A percentile compares a stretch with the other conserved stretches of the same genome.
Conservation (phyloP, 2,113 vertebrate species). For the Tragelaphus strepsiceros region DNA sequence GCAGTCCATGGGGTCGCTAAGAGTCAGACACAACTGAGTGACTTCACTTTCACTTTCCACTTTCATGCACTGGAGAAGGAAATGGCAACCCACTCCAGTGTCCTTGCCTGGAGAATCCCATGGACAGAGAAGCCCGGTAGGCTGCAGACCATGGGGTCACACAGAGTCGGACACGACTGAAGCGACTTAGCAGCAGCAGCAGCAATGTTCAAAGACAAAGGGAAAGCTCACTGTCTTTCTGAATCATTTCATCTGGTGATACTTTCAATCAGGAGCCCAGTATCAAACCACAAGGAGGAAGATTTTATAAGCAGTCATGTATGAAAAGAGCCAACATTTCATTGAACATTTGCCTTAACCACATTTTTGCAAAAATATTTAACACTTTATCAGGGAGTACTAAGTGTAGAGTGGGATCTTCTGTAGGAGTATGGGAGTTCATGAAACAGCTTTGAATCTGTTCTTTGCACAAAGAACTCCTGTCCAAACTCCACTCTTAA, state of each 20-base stretch:
- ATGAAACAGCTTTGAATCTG: not conserved
- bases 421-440: not conserved
- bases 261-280: not conserved
- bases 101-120: too few species aligned
- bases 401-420: not conserved
- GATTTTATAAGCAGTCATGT: not conserved
- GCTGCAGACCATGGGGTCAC: too few species aligned
- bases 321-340: not conserved
- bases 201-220: not conserved
- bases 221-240: not conserved
- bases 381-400: not conserved
- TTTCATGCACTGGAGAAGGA: too few species aligned
- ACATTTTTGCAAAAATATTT: not conserved
- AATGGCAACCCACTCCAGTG: too few species aligned
- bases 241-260: not conserved
- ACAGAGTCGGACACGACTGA: too few species aligned
- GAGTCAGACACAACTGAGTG: too few species aligned
- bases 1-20: too few species aligned
- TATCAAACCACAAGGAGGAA: not conserved
- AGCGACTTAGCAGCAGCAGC: too few species aligned
- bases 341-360: not conserved
- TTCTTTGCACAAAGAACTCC: not conserved
- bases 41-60: too few species aligned
- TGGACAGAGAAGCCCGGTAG: too few species aligned
- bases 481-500: not conserved